These are phyloP conservation scores for Sciurus niger DNA, from an alignment of 2,113 vertebrate species.

Conservation along the genomic window DNA sequence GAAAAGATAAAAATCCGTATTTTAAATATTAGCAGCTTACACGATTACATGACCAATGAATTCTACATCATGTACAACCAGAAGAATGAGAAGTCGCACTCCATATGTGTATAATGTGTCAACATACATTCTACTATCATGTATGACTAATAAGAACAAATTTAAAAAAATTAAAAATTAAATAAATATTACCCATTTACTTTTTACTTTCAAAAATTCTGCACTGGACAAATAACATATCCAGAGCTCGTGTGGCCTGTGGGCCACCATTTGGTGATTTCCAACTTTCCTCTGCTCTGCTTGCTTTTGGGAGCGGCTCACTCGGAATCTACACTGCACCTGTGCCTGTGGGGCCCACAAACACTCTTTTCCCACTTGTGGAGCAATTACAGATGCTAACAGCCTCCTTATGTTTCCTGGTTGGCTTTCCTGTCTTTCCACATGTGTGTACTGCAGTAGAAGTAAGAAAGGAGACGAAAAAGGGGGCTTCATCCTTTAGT, in stretches of 20 bases:
- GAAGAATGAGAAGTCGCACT: too few species aligned
- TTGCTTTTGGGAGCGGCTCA: background rate
- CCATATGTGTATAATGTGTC: too few species aligned
- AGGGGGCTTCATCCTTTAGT: background rate
- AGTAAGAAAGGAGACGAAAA: background rate
- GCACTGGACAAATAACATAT: background rate
- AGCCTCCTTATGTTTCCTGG: background rate
- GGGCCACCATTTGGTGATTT: background rate
- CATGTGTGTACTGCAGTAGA: background rate
- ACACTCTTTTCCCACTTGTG: background rate
- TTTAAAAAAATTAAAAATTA: too few species aligned
- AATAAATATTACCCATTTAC: background rate
- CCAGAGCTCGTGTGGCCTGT: background rate
- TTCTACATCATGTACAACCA: too few species aligned
- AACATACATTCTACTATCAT: too few species aligned
- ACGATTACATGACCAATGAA: too few species aligned
- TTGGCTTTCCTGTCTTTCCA: background rate
- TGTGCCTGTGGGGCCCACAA: background rate
- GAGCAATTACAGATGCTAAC: background rate
- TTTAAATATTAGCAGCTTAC: conserved; percentile 32
- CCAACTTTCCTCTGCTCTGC: background rate
- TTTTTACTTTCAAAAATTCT: conserved; percentile 29
- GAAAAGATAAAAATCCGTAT: background rate
- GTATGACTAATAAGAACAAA: too few species aligned
- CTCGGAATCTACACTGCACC: background rate